Percentiles rank a stretch among this genome's conserved stretches.
Evolutionary conservation across 1,140 invertebrate genomes (phyloP).

Genomic region (Physella acuta): DNA sequence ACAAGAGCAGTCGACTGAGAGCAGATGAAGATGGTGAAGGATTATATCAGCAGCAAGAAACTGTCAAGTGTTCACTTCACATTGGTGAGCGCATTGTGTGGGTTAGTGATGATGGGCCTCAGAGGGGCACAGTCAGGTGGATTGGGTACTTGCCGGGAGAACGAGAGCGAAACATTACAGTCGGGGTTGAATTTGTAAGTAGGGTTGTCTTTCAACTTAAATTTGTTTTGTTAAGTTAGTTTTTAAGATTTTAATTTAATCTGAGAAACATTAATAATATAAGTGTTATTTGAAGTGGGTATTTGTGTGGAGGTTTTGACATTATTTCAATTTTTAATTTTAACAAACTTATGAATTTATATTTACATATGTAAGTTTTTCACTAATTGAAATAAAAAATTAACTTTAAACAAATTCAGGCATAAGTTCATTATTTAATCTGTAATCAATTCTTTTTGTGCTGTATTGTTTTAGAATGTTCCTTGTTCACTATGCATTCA

Average conservation of each 20-base stretch:
- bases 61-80: conserved; percentile 47
- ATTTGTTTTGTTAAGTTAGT: too few relatives aligned
- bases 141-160: conserved; percentile 63
- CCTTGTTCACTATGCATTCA: too few relatives aligned
- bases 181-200: conserved; percentile 68
- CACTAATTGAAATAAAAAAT: too few relatives aligned
- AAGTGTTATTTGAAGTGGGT: neutral
- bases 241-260: neutral
- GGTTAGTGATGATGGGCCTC: conserved; percentile 63
- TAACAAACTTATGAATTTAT: too few relatives aligned
- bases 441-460: too few relatives aligned
- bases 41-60: conserved; percentile 1
- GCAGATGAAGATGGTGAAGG: conserved; percentile 14
- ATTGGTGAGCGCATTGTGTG: conserved; percentile 65
- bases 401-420: too few relatives aligned
- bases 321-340: too few relatives aligned
- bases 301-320: neutral
- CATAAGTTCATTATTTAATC: too few relatives aligned
- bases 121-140: conserved; percentile 64
- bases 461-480: too few relatives aligned
- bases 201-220: conserved; percentile 14
- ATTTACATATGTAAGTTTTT: too few relatives aligned
- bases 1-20: conserved; percentile 15
- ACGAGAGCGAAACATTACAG: conserved; percentile 60
- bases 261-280: neutral